These are phyloP conservation scores for Campoletis sonorensis DNA, from an alignment of 1,140 invertebrate genomes.

Conservation along the genomic window DNA sequence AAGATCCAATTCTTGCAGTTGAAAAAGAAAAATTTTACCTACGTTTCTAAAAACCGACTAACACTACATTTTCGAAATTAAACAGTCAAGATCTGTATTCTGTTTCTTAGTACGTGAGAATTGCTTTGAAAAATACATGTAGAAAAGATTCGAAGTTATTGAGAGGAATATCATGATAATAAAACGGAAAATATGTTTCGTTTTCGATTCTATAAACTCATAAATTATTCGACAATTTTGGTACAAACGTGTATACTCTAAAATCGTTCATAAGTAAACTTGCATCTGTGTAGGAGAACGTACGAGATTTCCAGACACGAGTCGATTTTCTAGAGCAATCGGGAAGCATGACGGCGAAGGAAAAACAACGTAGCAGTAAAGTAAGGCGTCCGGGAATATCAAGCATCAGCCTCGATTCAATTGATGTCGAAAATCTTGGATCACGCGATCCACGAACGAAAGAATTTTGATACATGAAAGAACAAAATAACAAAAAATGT, in stretches of 20 bases:
- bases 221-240: neutral
- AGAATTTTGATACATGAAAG: neutral
- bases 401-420: conserved; percentile 15
- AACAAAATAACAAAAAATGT: neutral
- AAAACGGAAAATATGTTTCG: too few relatives aligned
- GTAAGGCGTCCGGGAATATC: neutral
- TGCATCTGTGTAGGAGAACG: conserved; percentile 12
- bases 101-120: too few relatives aligned
- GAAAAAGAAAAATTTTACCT: too few relatives aligned
- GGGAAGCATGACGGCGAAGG: neutral
- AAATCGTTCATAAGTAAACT: neutral
- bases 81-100: too few relatives aligned
- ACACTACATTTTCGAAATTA: too few relatives aligned
- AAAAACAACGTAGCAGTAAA: neutral
- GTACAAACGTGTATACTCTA: neutral
- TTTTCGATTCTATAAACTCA: too few relatives aligned
- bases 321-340: neutral
- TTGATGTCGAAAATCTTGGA: conserved; percentile 25
- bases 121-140: too few relatives aligned
- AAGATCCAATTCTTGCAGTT: too few relatives aligned
- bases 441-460: conserved; percentile 13
- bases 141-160: too few relatives aligned
- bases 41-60: too few relatives aligned
- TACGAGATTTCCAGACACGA: neutral
- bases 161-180: too few relatives aligned